Base-by-base conservation (phyloP, 1,140 invertebrate species). In the Oryzaephilus surinamensis region DNA sequence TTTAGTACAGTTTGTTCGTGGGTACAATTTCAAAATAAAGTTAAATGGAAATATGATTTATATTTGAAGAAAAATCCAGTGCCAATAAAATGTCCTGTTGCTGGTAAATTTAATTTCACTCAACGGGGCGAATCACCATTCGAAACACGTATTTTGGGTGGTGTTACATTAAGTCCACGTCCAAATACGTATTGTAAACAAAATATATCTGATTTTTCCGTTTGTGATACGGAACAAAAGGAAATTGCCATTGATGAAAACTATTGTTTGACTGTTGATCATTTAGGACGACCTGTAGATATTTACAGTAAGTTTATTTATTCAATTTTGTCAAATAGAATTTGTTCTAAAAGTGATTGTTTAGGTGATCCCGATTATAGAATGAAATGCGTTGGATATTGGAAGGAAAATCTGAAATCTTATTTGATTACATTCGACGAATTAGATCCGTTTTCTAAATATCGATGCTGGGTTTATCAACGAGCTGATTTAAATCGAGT, bases 391-490 rank as follows among this genome's bases (percentile, higher is more conserved):
- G 93, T 97, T 52, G 95, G 93, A 2, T 97, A 79, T 62, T 97
- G 91, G 88, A 95, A 96, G 63, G 95, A 98, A 61, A 97, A 97
- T 74, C 71, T 97, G 0, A 93, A 89, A 62, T 97, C 93, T 0
- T 97, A 97, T 67, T 63, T 98, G 2, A 90, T 97, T 41, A 98
- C 95, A 0, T 97, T 89, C 60, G 93, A 97, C 62, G 89, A 93
- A 57, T 69, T 96, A 45, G 94, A 98, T 73, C 85, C 94, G 0
- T 87, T 91, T 49, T 95, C 90, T 10, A 90, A 83, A 63, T 98
- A 96, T 62, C 76, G 92, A 50, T 98, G 94, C 61, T 98, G 94
- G 94, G 92, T 96, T 0, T 98, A 97, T 67, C 91, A 96, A 60
- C 73, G 94, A 53, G 80, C 89, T 15, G 93, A 96, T 73, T 74